phyloP scores from a whole-genome alignment of 2,888 invertebrate species.

The Orchesellides sinensis region DNA sequence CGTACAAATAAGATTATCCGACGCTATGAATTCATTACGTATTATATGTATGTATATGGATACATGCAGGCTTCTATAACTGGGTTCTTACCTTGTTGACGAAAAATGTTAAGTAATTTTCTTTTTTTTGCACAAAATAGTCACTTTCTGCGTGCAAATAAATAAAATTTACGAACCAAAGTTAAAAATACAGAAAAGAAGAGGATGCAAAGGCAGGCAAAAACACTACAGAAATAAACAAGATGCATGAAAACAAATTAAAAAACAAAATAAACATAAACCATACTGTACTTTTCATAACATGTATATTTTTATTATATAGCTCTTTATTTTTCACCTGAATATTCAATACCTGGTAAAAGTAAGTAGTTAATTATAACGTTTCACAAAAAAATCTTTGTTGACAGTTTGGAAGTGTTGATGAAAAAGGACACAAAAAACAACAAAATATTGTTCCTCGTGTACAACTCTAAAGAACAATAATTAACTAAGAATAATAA shows the following conservation, averaged over 20 bases:
- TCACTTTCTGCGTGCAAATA: too few relatives aligned
- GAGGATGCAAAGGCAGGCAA: constrained; percentile 7
- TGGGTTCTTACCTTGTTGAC: too few relatives aligned
- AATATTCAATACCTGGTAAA: constrained; percentile 62
- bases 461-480: background rate
- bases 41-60: too few relatives aligned
- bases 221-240: background rate
- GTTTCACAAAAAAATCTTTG: constrained; percentile 51
- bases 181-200: constrained; percentile 7
- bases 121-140: too few relatives aligned
- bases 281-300: too few relatives aligned
- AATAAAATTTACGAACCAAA: too few relatives aligned
- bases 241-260: constrained; percentile 9
- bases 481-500: background rate
- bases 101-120: too few relatives aligned
- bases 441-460: background rate
- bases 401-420: constrained; percentile 57
- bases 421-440: constrained; percentile 40
- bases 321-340: constrained; percentile 62
- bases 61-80: too few relatives aligned
- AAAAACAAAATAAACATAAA: constrained; percentile 16
- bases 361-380: constrained; percentile 62
- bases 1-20: too few relatives aligned
- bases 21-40: too few relatives aligned
- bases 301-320: constrained; percentile 26